Percentiles rank a stretch among this genome's conserved stretches.
Conservation (phyloP, 2,888 invertebrate species). For the Trichopria drosophilae region DNA sequence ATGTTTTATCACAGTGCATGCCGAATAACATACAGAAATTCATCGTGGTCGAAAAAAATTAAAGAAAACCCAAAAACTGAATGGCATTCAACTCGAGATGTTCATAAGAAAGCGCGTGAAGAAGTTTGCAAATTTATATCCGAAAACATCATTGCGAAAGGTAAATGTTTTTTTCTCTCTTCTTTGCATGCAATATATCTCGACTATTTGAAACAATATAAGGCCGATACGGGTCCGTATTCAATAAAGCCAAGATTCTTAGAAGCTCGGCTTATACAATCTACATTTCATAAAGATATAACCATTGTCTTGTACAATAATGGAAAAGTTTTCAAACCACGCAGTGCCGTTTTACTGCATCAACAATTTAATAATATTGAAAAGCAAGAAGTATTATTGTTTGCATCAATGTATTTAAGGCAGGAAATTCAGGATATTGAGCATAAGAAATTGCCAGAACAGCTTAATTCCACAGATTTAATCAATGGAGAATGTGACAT, state of each 20-base stretch:
- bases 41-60: background rate
- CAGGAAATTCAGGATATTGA: background rate
- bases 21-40: background rate
- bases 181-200: conserved; percentile 5
- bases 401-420: background rate
- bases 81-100: conserved; percentile 5
- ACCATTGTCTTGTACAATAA: conserved; percentile 7
- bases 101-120: background rate
- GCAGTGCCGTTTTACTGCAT: conserved; percentile 1
- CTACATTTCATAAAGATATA: conserved; percentile 12
- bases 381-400: conserved; percentile 11
- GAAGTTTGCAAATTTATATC: conserved; percentile 2
- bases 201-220: background rate
- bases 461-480: background rate
- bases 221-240: background rate
- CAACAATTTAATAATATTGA: background rate
- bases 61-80: conserved; percentile 2
- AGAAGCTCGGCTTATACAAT: conserved; percentile 2
- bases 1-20: conserved; percentile 5
- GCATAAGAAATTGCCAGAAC: background rate
- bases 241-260: background rate
- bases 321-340: conserved; percentile 17
- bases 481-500: background rate
- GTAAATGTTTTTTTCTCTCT: background rate
- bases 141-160: background rate